Evolutionary conservation across 1,140 invertebrate species (phyloP), one percentile per base, ranked within the genome.

Genomic region (Steinernema khuongi): DNA sequence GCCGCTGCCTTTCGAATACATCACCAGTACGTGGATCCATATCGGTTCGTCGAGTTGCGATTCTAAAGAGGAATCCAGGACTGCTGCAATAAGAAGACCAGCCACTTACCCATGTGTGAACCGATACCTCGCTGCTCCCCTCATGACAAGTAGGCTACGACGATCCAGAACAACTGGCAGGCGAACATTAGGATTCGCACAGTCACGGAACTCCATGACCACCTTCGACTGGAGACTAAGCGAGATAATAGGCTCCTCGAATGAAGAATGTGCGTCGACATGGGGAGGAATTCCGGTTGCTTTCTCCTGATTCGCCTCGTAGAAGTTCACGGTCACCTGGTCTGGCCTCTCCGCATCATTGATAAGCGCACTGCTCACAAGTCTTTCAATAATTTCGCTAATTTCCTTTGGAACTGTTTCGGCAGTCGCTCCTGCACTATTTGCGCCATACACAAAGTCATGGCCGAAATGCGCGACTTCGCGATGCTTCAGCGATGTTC

Each of bases 311-410:
- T 94, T 94, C 72, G 93, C 91, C 69, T 88, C 80, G 87, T 98
- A 98, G 79, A 90, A 89, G 87, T 97, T 98, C 0, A 96, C 89
- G 14, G 94, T 98, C 60, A 97, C 82, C 83, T 97, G 95, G 88
- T 97, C 91, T 28, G n/a, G n/a, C n/a, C n/a, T n/a, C n/a, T n/a
- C n/a, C n/a, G n/a, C n/a, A n/a, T n/a, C n/a, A n/a, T n/a, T n/a
- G n/a, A n/a, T n/a, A n/a, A n/a, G n/a, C n/a, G n/a, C n/a, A n/a
- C n/a, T n/a, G n/a, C n/a, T n/a, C n/a, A n/a, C n/a, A n/a, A n/a
- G n/a, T n/a, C n/a, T n/a, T n/a, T n/a, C n/a, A n/a, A n/a, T n/a
- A n/a, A n/a, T n/a, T n/a, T n/a, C n/a, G n/a, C n/a, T n/a, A n/a
- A n/a, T n/a, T n/a, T n/a, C n/a, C n/a, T n/a, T n/a, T n/a, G n/a